Percentiles rank a stretch among this genome's conserved stretches.
These are phyloP conservation scores for Hydrotaea cyrtoneurina DNA, from an alignment of 2,888 invertebrate species.

Conservation along the genomic window DNA sequence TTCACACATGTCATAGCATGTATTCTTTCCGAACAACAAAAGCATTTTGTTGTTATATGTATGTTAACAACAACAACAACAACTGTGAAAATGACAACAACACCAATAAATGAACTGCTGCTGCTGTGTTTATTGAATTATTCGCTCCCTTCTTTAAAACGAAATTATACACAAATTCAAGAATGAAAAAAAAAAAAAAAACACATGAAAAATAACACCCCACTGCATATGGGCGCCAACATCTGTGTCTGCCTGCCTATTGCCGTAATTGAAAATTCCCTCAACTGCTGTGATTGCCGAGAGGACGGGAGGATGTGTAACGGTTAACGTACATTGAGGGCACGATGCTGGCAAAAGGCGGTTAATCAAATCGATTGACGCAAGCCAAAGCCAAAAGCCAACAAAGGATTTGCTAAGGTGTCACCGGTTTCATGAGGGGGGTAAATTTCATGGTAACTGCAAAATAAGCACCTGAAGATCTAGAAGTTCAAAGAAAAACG, in stretches of 20 bases:
- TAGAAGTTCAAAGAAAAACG: background rate
- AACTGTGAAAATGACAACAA: background rate
- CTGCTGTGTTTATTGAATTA: constrained; percentile 21
- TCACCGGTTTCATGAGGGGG: background rate
- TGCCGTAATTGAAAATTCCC: background rate
- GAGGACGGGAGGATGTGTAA: too few relatives aligned
- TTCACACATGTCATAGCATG: constrained; percentile 10
- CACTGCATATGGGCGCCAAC: background rate
- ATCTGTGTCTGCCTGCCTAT: background rate
- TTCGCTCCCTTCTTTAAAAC: constrained; percentile 12
- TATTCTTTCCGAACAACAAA: background rate
- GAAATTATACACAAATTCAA: background rate
- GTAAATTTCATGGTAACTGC: background rate
- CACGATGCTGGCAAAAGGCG: background rate
- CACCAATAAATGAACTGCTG: background rate
- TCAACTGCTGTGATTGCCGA: background rate
- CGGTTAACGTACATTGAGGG: background rate
- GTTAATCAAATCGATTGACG: constrained; percentile 17
- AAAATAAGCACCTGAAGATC: background rate
- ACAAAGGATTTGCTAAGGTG: background rate
- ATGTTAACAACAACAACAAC: background rate
- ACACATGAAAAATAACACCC: background rate
- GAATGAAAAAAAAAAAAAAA: too few relatives aligned
- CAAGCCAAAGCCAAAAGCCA: background rate
- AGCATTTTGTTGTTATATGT: background rate